Evolutionary conservation across 2,113 vertebrate genomes (phyloP).

Genomic region (Cyprinodon brontotheroides): DNA sequence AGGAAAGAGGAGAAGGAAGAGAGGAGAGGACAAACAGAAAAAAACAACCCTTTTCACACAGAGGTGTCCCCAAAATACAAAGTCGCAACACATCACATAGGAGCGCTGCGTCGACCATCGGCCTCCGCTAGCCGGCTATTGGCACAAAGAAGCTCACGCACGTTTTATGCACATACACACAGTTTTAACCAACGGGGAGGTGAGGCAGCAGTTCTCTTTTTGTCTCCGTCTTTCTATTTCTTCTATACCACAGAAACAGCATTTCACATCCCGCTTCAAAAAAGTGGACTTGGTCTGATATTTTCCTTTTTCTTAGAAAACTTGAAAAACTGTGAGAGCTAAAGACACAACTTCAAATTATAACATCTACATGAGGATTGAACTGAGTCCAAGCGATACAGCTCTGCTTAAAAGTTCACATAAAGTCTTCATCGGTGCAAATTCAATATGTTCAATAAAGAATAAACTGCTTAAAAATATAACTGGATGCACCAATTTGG

Average conservation of each 20-base stretch:
- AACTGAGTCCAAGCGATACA: conserved; percentile 51
- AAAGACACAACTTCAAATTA: conserved; percentile 61
- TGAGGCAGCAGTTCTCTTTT: conserved; percentile 47
- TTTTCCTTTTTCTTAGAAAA: conserved; percentile 17
- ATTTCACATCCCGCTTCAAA: conserved; percentile 59
- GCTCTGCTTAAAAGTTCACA: neutral
- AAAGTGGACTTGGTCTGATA: conserved; percentile 47
- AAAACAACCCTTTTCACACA: conserved; percentile 65
- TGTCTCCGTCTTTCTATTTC: neutral
- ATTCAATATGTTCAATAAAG: neutral
- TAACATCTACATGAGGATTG: conserved; percentile 60
- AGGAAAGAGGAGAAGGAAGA: conserved; percentile 48
- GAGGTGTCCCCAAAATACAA: conserved; percentile 75
- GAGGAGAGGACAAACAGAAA: conserved; percentile 67
- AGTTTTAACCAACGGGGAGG: conserved; percentile 49
- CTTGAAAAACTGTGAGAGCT: conserved; percentile 64
- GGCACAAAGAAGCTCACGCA: conserved; percentile 69
- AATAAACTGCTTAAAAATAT: neutral
- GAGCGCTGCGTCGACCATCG: conserved; percentile 57
- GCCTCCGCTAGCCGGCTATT: conserved; percentile 66
- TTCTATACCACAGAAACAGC: conserved; percentile 52
- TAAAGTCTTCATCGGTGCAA: neutral
- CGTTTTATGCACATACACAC: conserved; percentile 34
- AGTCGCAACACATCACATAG: conserved; percentile 73
- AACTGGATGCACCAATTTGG: neutral